These are phyloP conservation scores for Chelonus formosanus DNA, from an alignment of 2,888 invertebrate species.

Conservation along the genomic window DNA sequence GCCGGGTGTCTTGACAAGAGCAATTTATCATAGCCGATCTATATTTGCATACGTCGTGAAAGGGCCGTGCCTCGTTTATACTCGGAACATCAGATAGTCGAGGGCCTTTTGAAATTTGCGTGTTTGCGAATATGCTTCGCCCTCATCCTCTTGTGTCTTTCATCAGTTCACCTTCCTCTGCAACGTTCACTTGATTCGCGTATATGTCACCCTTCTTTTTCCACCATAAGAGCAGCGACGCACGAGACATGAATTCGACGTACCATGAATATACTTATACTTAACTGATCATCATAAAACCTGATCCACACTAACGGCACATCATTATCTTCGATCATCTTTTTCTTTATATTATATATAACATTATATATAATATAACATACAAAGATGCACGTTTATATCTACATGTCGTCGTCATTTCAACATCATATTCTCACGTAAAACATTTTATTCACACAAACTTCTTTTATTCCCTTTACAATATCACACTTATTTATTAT, in stretches of 20 bases:
- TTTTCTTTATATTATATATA: slow-evolving; percentile 12
- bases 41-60: slow-evolving; percentile 65
- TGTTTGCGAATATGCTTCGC: slow-evolving; percentile 62
- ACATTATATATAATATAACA: too few relatives aligned
- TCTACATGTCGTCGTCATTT: too few relatives aligned
- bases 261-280: slow-evolving; percentile 32
- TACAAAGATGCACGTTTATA: too few relatives aligned
- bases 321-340: slow-evolving; percentile 42
- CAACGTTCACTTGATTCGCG: slow-evolving; percentile 26
- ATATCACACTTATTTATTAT: too few relatives aligned
- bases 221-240: slow-evolving; percentile 47
- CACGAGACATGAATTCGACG: slow-evolving; percentile 53
- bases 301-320: slow-evolving; percentile 38
- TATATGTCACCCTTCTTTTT: slow-evolving; percentile 37
- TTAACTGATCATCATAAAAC: slow-evolving; percentile 43
- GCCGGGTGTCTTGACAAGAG: slow-evolving; percentile 64
- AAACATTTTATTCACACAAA: too few relatives aligned
- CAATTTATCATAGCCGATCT: slow-evolving; percentile 66
- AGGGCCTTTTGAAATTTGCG: slow-evolving; percentile 65
- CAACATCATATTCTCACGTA: too few relatives aligned
- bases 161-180: slow-evolving; percentile 26
- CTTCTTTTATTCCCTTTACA: too few relatives aligned
- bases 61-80: slow-evolving; percentile 57
- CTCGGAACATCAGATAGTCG: slow-evolving; percentile 63
- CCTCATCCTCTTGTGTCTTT: slow-evolving; percentile 23